Evolutionary conservation across 2,113 vertebrate species (phyloP).

Genomic region (Callospermophilus lateralis): DNA sequence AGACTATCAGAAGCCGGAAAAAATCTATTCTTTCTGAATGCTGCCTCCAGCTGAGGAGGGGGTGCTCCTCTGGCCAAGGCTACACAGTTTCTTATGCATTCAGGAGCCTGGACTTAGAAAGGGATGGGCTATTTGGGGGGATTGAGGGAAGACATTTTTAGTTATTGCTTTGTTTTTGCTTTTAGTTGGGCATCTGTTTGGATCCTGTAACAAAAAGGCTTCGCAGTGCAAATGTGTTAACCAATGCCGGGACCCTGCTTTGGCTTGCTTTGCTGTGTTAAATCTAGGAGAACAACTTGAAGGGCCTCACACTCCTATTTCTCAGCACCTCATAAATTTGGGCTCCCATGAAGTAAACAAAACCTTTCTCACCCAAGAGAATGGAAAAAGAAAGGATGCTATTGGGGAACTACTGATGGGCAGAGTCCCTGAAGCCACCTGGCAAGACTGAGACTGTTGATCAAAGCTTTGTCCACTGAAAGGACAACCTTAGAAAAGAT

Average conservation of each 20-base stretch:
- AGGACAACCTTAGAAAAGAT: slow-evolving; percentile 47
- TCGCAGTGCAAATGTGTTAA: slow-evolving; percentile 8
- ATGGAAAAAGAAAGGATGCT: slow-evolving; percentile 37
- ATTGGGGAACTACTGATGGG: not conserved
- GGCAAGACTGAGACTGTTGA: slow-evolving; percentile 35
- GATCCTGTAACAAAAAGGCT: not conserved
- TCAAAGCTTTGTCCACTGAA: slow-evolving; percentile 24
- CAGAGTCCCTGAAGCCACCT: not conserved
- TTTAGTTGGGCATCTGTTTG: slow-evolving; percentile 1
- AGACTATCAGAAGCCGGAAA: slow-evolving; percentile 62
- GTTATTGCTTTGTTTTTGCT: slow-evolving; percentile 65
- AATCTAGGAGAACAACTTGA: slow-evolving; percentile 5
- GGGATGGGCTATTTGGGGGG: not conserved
- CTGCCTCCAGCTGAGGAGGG: slow-evolving; percentile 59
- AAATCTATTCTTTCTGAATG: slow-evolving; percentile 52
- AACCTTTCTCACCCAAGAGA: slow-evolving; percentile 37
- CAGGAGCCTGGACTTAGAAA: not conserved
- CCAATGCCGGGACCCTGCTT: slow-evolving; percentile 2
- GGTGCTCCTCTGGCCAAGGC: not conserved
- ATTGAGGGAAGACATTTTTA: not conserved
- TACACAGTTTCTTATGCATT: not conserved
- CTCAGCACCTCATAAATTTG: slow-evolving; percentile 62
- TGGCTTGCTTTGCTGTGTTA: not conserved
- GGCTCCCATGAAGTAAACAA: slow-evolving; percentile 45
- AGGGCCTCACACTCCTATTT: not conserved